Evolutionary conservation across 1,140 invertebrate species (phyloP).

Genomic region (Sweltsa coloradensis): DNA sequence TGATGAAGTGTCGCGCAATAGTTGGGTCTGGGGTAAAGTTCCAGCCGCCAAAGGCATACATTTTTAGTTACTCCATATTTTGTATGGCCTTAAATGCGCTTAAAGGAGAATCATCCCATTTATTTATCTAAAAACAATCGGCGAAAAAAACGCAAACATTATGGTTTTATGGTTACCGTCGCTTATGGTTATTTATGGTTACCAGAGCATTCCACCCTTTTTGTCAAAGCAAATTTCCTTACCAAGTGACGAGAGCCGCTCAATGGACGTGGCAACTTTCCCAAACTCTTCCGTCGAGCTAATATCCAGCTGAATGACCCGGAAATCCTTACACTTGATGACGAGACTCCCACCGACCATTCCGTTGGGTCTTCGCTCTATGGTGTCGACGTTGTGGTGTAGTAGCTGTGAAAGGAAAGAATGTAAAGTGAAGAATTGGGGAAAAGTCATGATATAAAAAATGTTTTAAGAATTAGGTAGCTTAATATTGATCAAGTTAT

Average conservation of each 20-base stretch:
- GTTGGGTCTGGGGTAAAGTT: too few species aligned
- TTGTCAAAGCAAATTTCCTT: too few species aligned
- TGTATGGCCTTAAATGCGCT: too few species aligned
- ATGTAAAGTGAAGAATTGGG: conserved; percentile 13
- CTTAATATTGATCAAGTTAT: conserved; percentile 1
- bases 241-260: conserved; percentile 76
- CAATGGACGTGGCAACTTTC: conserved; percentile 76
- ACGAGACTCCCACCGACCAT: conserved; percentile 68
- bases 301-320: conserved; percentile 81
- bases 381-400: conserved; percentile 83
- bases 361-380: conserved; percentile 63
- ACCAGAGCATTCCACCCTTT: too few species aligned
- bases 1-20: too few species aligned
- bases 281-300: conserved; percentile 66
- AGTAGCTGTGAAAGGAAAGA: conserved; percentile 60
- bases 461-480: conserved; percentile 6
- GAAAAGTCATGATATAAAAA: conserved; percentile 10
- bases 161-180: too few species aligned
- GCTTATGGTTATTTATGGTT: too few species aligned
- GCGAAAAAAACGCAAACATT: too few species aligned
- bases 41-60: too few species aligned
- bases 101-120: too few species aligned
- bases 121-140: too few species aligned
- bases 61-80: too few species aligned
- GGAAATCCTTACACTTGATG: conserved; percentile 94